Base-by-base conservation (phyloP, 1,140 invertebrate species). In the Brachionus calyciflorus region DNA sequence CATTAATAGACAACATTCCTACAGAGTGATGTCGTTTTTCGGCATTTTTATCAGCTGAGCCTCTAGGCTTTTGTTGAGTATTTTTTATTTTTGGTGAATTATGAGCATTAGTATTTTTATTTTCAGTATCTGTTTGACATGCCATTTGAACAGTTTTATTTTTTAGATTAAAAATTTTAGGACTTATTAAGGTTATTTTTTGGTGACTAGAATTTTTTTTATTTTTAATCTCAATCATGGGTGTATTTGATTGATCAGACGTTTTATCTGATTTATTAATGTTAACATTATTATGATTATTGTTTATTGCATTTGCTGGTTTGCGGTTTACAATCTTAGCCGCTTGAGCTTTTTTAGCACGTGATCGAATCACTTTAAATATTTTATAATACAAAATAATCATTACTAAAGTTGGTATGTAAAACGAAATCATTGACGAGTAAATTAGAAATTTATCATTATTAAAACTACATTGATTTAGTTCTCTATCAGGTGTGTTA, bases 391-490 rank as follows among this genome's bases (percentile, higher is more conserved):
- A 99, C 30, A 99, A 90, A 85, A 94, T 93, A 82, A 98, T 92
- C 94, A 99, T 98, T 81, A 97, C 93, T 81, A 97, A 90, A 85
- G 95, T 98, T 4, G 96, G 96, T 82, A 99, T 97, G 85, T 98
- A 99, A 89, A 99, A 99, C 79, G 96, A 98, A 69, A 91, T 93
- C 80, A 99, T 88, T 49, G 95, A 98, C 10, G 94, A 98, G 85
- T 94, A 96, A 79, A 99, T 91, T 81, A 99, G 93, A 84, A 99
- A 99, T 86, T 98, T 92, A 55, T 92, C 91, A 87, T 98, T 98
- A 87, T 97, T 96, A 88, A 99, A 99, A 73, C 93, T 87, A 86
- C 96, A 98, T 26, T 81, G 80, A n/a, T 81, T 79, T 24, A 30
- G 19, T 12, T 30, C 33, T n/a, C 83, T 77, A 26, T 79, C 55